Conservation (phyloP, 2,888 invertebrate species). For the Corythucha ciliata region DNA sequence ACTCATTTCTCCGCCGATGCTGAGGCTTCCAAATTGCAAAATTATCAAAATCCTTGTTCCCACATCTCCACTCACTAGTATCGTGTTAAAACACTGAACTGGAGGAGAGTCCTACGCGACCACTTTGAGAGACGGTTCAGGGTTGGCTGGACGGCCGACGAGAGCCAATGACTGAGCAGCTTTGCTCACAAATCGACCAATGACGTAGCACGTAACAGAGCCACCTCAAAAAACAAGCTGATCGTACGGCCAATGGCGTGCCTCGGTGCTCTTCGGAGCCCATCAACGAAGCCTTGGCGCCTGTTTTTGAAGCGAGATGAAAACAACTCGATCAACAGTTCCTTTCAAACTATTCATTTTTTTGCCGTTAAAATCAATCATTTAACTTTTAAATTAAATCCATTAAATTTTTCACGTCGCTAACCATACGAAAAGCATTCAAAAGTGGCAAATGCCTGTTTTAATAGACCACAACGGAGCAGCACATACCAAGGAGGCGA, state of each 20-base stretch:
- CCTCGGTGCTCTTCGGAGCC: conserved; percentile 32
- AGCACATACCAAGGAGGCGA: too few species aligned
- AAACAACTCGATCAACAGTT: too few species aligned
- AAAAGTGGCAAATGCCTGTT: too few species aligned
- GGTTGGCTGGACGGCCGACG: conserved; percentile 46
- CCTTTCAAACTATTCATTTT: too few species aligned
- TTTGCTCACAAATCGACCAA: conserved; percentile 44
- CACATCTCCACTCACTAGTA: conserved; percentile 37
- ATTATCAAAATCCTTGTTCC: conserved; percentile 37
- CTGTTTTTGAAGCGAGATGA: too few species aligned
- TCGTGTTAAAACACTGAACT: conserved; percentile 38
- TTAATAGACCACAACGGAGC: too few species aligned
- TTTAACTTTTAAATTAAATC: too few species aligned
- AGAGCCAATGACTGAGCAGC: conserved; percentile 42
- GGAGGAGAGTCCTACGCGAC: too few species aligned
- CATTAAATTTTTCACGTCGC: too few species aligned
- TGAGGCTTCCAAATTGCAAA: conserved; percentile 36
- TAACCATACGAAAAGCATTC: too few species aligned
- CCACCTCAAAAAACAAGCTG: conserved; percentile 44
- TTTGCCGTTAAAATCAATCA: too few species aligned
- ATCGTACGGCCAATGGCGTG: conserved; percentile 42
- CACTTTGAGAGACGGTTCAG: conserved; percentile 41
- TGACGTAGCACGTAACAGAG: conserved; percentile 36
- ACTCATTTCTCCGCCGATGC: conserved; percentile 35
- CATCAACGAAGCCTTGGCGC: conserved; percentile 4